Percentiles rank a stretch among this genome's conserved stretches.
Conservation (phyloP, 2,888 invertebrate species). For the Microplitis manilae region DNA sequence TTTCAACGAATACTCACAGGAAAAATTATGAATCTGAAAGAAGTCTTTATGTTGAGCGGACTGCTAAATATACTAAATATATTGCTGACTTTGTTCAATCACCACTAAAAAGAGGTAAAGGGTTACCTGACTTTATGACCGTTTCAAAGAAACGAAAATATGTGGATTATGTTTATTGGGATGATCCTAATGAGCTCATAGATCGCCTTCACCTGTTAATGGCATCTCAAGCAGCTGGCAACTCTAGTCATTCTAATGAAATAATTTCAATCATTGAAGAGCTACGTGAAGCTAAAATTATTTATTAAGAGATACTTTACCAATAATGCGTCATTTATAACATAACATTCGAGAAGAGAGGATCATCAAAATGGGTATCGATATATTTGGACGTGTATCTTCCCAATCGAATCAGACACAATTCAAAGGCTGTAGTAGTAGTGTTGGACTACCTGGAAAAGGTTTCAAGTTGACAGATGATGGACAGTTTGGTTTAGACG, state of each 20-base stretch:
- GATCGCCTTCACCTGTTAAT: too few relatives aligned
- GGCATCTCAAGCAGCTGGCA: constrained; percentile 44
- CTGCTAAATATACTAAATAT: too few relatives aligned
- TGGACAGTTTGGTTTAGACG: constrained; percentile 30
- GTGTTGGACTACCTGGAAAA: constrained; percentile 15
- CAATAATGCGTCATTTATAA: background rate
- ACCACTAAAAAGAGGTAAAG: too few relatives aligned
- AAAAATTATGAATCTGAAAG: constrained; percentile 35
- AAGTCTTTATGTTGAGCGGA: background rate
- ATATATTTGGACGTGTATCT: too few relatives aligned
- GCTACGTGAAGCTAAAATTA: constrained; percentile 36
- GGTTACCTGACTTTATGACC: too few relatives aligned
- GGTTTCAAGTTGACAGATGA: constrained; percentile 35
- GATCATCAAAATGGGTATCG: too few relatives aligned
- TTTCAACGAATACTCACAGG: constrained; percentile 46
- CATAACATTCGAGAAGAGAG: background rate
- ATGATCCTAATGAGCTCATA: too few relatives aligned
- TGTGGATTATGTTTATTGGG: too few relatives aligned
- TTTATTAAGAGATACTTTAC: constrained; percentile 38
- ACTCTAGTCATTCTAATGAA: constrained; percentile 33
- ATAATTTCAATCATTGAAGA: constrained; percentile 42
- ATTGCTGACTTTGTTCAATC: too few relatives aligned
- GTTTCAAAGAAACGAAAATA: too few relatives aligned
- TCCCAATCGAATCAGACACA: too few relatives aligned
- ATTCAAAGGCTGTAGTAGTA: background rate